A percentile compares a stretch with the other conserved stretches of the same genome.
phyloP scores from a whole-genome alignment of 2,797 vertebrate species.

The Bryconaethiops microstoma region DNA sequence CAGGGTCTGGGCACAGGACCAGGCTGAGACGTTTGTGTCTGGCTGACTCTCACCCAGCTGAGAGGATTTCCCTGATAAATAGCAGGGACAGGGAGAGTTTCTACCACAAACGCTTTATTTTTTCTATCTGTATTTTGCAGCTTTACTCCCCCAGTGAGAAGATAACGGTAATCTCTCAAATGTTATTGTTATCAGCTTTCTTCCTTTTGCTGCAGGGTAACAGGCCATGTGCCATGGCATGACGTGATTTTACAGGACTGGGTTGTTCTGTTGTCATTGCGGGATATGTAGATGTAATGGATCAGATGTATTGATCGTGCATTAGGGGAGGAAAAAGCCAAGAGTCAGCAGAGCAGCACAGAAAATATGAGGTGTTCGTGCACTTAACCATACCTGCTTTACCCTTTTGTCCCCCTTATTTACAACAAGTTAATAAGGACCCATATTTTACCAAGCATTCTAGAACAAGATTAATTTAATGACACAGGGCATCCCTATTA shows the following conservation, averaged over 20 bases:
- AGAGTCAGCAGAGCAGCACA: slow-evolving; percentile 54
- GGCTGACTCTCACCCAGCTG: neutral
- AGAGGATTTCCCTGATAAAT: slow-evolving; percentile 16
- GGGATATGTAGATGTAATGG: slow-evolving; percentile 40
- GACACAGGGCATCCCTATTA: neutral
- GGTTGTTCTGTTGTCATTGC: slow-evolving; percentile 25
- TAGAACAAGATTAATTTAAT: neutral
- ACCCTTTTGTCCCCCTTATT: neutral
- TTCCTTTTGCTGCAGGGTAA: neutral
- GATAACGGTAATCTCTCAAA: slow-evolving; percentile 37
- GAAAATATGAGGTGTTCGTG: slow-evolving; percentile 39
- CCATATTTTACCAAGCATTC: neutral
- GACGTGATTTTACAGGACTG: neutral
- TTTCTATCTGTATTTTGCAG: slow-evolving; percentile 16
- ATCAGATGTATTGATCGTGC: slow-evolving; percentile 51
- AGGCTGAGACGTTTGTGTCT: slow-evolving; percentile 21
- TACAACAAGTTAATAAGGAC: slow-evolving; percentile 2
- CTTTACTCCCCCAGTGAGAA: slow-evolving; percentile 22
- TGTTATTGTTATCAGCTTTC: slow-evolving; percentile 8
- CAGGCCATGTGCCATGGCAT: neutral
- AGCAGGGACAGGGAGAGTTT: slow-evolving; percentile 11
- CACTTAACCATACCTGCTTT: slow-evolving; percentile 10
- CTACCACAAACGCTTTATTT: neutral
- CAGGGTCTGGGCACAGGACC: slow-evolving; percentile 40
- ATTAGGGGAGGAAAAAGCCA: slow-evolving; percentile 38